Evolutionary conservation across 1,140 invertebrate genomes (phyloP), one percentile per base, ranked within the genome.

Genomic region (Drosophila sp.): DNA sequence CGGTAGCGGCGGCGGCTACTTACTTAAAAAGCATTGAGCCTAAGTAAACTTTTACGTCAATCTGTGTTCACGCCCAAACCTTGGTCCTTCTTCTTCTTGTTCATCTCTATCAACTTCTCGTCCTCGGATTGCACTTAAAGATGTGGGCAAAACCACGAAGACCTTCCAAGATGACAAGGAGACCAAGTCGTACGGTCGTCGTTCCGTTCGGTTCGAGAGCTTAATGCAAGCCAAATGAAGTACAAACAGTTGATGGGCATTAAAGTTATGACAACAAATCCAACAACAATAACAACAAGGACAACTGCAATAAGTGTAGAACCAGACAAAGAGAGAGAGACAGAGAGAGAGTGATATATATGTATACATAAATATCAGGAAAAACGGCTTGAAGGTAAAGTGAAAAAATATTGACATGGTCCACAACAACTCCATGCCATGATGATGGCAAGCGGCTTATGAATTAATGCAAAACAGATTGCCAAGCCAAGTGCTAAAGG

Each of bases 391-490:
- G 32, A 56, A 32, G 35, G 38, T 8, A 30, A 32, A 29, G 40
- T 50, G 72, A 38, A 47, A 70, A 66, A 70, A 23, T 67, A 63
- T 57, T 74, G 70, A 44, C 33, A 44, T n/a, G 40, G 60, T 61
- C 38, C 38, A 17, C 17, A 17, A 17, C 17, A 38, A 35, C 60
- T 40, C 58, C 27, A 25, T 55, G 17, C 32, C 56, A 60, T 38
- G 57, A 17, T 17, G 27, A 32, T 41, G 69, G 50, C 79, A 83
- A 89, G 83, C 79, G 70, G 83, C 83, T 87, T 87, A 89, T 87
- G 76, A 87, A 89, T 87, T 87, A 87, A 87, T 87, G 84, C 76
- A 87, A 87, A 87, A 87, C 83, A 87, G 83, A 86, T 86, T 86
- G 82, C 79, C 64, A 60, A 64, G 64, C 70, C 63, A 56, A 63